Evolutionary conservation across 2,888 invertebrate genomes (phyloP).

Genomic region (Seira sanloemensis): DNA sequence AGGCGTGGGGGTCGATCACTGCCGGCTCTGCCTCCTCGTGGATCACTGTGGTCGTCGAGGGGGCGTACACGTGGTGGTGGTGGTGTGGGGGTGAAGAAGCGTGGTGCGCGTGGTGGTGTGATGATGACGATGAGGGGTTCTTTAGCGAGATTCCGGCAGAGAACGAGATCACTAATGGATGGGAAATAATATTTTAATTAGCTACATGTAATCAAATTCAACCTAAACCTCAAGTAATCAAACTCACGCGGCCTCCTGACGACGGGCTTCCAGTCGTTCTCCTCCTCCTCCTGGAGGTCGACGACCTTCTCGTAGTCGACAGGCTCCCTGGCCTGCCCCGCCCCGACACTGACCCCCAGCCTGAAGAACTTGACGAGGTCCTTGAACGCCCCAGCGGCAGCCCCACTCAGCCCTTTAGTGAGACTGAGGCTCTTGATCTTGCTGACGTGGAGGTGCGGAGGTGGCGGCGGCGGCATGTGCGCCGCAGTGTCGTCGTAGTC

Average conservation of each 20-base stretch:
- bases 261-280: conserved; percentile 24
- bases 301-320: conserved; percentile 31
- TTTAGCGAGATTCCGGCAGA: conserved; percentile 55
- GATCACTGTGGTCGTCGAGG: neutral
- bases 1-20: conserved; percentile 48
- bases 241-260: conserved; percentile 44
- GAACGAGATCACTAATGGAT: conserved; percentile 53
- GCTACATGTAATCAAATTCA: no score
- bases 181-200: neutral
- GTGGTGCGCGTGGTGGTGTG: neutral
- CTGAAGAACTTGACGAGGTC: conserved; percentile 69
- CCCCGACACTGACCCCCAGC: conserved; percentile 59
- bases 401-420: conserved; percentile 29
- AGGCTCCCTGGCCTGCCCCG: conserved; percentile 30
- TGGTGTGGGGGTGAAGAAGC: neutral
- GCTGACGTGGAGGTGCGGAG: conserved; percentile 32
- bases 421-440: no score
- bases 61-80: neutral
- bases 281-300: conserved; percentile 16
- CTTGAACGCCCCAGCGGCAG: conserved; percentile 61
- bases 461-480: conserved; percentile 42
- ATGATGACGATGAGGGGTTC: neutral
- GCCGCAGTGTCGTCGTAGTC: conserved; percentile 3
- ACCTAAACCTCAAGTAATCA: neutral
- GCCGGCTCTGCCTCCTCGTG: no score